Base-by-base conservation (phyloP, 2,113 vertebrate species). In the Etia nguti region DNA sequence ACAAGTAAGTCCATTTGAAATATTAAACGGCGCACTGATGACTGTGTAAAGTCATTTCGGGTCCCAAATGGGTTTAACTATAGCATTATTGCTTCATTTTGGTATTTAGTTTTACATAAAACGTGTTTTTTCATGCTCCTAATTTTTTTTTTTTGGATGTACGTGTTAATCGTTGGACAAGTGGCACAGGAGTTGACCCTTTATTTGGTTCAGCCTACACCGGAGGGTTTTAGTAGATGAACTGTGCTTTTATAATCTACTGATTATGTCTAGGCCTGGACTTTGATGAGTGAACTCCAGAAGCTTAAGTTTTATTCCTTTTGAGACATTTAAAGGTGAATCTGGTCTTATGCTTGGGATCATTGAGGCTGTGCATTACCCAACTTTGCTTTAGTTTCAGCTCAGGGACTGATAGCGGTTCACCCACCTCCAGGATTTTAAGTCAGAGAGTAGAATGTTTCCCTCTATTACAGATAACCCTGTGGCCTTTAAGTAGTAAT, bases 241-340 rank as follows among this genome's bases (percentile, higher is more conserved):
- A 38, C 34, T 38, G 22, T 75, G 68, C 24, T 48, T 75, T 75
- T 48, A 4, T 48, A 7, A 2, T 48, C 41, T 4, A 5, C 68
- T 11, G 24, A 75, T 31, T 75, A 31, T 31, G 24, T 31, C 43
- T 20, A 29, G 15, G 43, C 16, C 70, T 29, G 24, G 10, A 10
- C 43, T 75, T 75, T 75, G 24, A 75, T 20, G 43, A 75, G 41
- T 46, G 24, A 48, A 11, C 70, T 50, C 43, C 43, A 75, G 3
- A 75, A 31, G 43, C 24, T 75, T 5, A 20, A 0, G 6, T 48
- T 16, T 8, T 75, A 50, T 50, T 50, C 15, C 70, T 75, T 48
- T 75, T 50, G 43, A 75, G 70, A 75, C 24, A 75, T 48, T 75
- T 43, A 48, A 29, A 75, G 43, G 43, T 8, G 70, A 50, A 75